These are phyloP conservation scores for Meteorus sp. DNA, from an alignment of 1,140 invertebrate genomes.

Conservation along the genomic window DNA sequence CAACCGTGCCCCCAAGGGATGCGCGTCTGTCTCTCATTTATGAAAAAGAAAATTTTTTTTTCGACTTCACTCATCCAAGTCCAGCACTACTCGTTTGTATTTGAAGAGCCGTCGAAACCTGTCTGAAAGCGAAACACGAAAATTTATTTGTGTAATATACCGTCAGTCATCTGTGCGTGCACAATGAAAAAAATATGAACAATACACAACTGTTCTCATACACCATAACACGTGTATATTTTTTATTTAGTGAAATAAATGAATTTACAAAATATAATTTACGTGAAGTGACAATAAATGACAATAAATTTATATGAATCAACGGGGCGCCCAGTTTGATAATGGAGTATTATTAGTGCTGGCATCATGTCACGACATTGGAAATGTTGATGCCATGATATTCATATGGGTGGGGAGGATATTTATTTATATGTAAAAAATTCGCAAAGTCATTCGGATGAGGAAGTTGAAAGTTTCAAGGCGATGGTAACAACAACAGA, in stretches of 20 bases:
- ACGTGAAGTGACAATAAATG: background rate
- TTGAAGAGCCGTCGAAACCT: conserved; percentile 15
- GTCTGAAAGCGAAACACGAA: background rate
- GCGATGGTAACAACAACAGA: conserved; percentile 47
- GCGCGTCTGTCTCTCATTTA: background rate
- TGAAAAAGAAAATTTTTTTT: background rate
- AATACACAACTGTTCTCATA: background rate
- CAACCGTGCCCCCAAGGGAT: background rate
- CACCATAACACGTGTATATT: no score
- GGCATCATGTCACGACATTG: background rate
- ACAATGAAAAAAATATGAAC: background rate
- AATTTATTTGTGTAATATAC: conserved; percentile 15
- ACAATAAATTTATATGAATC: background rate
- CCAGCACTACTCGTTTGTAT: conserved; percentile 5
- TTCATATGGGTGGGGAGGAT: background rate
- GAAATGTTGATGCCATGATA: background rate
- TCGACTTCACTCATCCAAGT: conserved; percentile 13
- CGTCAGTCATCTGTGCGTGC: conserved; percentile 1
- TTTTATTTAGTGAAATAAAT: no score
- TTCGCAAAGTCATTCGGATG: conserved; percentile 10
- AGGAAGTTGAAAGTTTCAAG: conserved; percentile 12
- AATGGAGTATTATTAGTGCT: background rate
- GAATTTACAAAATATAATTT: background rate
- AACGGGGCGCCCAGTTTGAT: background rate
- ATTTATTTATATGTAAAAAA: background rate